Percentiles rank a stretch among this genome's conserved stretches.
Evolutionary conservation across 2,113 vertebrate species (phyloP).

Genomic region (Dipodomys merriami): DNA sequence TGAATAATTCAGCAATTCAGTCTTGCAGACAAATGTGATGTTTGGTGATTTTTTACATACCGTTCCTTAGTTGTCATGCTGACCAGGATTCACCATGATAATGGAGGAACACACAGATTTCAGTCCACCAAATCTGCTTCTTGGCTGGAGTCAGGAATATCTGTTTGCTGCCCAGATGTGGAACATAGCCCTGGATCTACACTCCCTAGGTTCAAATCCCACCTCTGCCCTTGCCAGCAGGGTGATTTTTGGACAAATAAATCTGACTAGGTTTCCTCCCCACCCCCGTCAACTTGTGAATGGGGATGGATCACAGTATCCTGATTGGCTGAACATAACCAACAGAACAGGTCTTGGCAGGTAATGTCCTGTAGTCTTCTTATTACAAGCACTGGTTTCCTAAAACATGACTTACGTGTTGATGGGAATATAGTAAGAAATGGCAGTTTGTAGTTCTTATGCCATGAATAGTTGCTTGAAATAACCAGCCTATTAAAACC

Average conservation of each 20-base stretch:
- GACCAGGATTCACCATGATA: neutral
- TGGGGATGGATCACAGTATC: neutral
- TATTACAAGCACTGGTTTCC: neutral
- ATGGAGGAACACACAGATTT: neutral
- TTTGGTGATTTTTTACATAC: neutral
- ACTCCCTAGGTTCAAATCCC: neutral
- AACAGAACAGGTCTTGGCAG: neutral
- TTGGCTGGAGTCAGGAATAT: neutral
- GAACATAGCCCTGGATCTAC: neutral
- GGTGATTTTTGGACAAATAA: neutral
- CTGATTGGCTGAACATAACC: neutral
- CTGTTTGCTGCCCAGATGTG: neutral
- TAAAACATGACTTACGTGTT: neutral
- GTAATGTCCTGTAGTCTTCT: no score
- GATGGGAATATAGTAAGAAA: neutral
- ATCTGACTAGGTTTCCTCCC: neutral
- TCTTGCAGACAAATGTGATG: neutral
- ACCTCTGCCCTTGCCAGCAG: neutral
- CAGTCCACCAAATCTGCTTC: neutral
- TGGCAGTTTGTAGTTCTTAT: neutral
- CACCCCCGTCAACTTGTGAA: neutral
- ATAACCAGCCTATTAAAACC: neutral
- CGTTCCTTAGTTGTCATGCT: neutral
- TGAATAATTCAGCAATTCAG: neutral
- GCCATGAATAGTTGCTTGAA: neutral